Percentiles rank a stretch among this genome's conserved stretches.
Conservation (phyloP, 2,888 invertebrate genomes). For the Ochlodes sylvanus region DNA sequence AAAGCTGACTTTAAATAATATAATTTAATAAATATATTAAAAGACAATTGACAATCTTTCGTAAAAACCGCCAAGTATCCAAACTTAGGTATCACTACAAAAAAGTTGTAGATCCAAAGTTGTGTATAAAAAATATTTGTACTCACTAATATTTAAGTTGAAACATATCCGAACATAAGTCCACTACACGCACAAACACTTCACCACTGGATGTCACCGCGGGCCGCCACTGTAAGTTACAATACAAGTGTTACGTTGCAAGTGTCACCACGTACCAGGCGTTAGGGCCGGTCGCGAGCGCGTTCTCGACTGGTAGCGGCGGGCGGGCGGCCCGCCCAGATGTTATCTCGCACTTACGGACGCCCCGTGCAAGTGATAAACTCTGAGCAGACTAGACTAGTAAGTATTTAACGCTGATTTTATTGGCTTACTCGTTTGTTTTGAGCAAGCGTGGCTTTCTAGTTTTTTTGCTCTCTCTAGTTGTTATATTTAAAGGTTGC, state of each 20-base stretch:
- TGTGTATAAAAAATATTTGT: neutral
- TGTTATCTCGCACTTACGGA: slow-evolving; percentile 61
- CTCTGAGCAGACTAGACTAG: slow-evolving; percentile 40
- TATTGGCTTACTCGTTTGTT: neutral
- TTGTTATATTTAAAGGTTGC: too few relatives aligned
- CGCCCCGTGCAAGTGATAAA: slow-evolving; percentile 43
- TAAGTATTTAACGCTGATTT: neutral
- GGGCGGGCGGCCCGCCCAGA: slow-evolving; percentile 73
- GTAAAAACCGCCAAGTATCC: too few relatives aligned
- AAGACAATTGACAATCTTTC: too few relatives aligned
- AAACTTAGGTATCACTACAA: too few relatives aligned
- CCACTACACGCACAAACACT: slow-evolving; percentile 42
- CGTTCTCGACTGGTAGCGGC: slow-evolving; percentile 59
- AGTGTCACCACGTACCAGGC: slow-evolving; percentile 44
- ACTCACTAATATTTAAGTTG: slow-evolving; percentile 44
- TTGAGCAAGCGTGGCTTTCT: neutral
- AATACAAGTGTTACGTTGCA: neutral
- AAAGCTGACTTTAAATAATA: too few relatives aligned
- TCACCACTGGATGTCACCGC: slow-evolving; percentile 43
- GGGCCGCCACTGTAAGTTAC: neutral
- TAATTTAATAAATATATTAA: too few relatives aligned
- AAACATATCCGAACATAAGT: slow-evolving; percentile 51
- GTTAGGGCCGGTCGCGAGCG: slow-evolving; percentile 63
- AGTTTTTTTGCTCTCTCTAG: too few relatives aligned
- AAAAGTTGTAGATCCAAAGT: too few relatives aligned